Evolutionary conservation across 2,113 vertebrate species (phyloP).

Genomic region (Rhinoptilus africanus): DNA sequence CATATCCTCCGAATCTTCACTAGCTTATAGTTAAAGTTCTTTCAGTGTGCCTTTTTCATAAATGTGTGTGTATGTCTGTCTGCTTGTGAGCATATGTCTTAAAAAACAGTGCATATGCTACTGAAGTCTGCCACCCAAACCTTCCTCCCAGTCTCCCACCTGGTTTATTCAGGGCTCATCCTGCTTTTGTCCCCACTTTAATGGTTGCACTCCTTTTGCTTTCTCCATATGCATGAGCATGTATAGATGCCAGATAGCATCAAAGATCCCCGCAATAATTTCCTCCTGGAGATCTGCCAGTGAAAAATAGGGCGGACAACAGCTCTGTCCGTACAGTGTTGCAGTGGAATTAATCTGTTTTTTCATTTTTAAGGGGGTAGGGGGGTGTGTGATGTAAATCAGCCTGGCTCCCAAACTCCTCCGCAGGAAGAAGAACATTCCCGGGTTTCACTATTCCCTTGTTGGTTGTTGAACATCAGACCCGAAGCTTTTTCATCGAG

Average conservation of each 20-base stretch:
- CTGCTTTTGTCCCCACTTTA: not conserved
- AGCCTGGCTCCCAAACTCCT: not conserved
- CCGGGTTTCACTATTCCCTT: not conserved
- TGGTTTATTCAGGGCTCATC: not conserved
- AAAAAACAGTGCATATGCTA: not conserved
- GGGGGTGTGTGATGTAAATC: not conserved
- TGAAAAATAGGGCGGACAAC: not conserved
- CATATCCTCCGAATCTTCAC: not conserved
- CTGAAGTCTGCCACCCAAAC: not conserved
- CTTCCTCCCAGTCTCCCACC: not conserved
- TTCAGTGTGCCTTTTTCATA: not conserved
- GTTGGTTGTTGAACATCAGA: not conserved
- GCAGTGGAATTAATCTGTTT: not conserved
- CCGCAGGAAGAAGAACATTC: not conserved
- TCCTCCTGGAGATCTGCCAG: constrained; percentile 23
- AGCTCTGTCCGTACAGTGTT: not conserved
- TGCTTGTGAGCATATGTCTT: not conserved
- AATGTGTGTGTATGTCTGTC: not conserved
- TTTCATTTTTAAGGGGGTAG: not conserved
- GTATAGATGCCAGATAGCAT: not conserved
- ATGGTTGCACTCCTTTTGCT: not conserved
- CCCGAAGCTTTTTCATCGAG: not conserved
- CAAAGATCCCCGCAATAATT: constrained; percentile 6
- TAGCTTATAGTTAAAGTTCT: not conserved
- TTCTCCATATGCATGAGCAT: not conserved